Base-by-base conservation (phyloP, 2,888 invertebrate species). In the Philhelius pedissequus region DNA sequence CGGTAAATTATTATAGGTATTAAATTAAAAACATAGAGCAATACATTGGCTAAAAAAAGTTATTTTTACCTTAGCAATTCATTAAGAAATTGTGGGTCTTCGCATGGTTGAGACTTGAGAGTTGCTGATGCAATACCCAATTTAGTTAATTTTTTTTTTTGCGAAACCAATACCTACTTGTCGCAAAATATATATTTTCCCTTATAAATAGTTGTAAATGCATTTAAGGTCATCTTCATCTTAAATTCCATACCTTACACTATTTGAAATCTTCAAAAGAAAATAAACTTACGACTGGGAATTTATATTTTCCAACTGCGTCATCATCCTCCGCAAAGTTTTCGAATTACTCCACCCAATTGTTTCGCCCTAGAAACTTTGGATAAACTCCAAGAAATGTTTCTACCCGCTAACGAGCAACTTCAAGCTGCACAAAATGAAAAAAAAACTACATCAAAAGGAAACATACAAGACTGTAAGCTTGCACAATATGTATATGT, bases 351-450 rank as follows among this genome's bases (percentile, higher is more conserved):
- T 45, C 40, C 40, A 70, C 52, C 60, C 25, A 70, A 70, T 70
- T 52, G 56, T 69, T 69, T 62, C 13, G 60, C 54, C 40, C 43
- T 13, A 25, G 22, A 56, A 77, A 62, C 45, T 30, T 77, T 71
- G 71, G 71, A 71, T 32, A 43, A 27, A 60, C n/a, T 77, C 43
- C 70, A 54, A 71, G 50, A 70, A 43, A 70, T 9, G n/a, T n/a
- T 15, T 77, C n/a, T 30, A 9, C 22, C 52, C 11, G 9, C 35
- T 52, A 68, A 74, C 43, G 60, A 74, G 48, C 30, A 79, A 74
- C 52, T 68, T 32, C 13, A 60, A 74, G 27, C 64, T 40, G 38
- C n/a, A 40, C 13, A 58, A 13, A 32, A 58, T 7, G 20, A 13
- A 38, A 64, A 32, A 13, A 66, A 56, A 6, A 50, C 38, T 35